Evolutionary conservation across 2,888 invertebrate genomes (phyloP), one percentile per base, ranked within the genome.

Genomic region (Clostera curtula): DNA sequence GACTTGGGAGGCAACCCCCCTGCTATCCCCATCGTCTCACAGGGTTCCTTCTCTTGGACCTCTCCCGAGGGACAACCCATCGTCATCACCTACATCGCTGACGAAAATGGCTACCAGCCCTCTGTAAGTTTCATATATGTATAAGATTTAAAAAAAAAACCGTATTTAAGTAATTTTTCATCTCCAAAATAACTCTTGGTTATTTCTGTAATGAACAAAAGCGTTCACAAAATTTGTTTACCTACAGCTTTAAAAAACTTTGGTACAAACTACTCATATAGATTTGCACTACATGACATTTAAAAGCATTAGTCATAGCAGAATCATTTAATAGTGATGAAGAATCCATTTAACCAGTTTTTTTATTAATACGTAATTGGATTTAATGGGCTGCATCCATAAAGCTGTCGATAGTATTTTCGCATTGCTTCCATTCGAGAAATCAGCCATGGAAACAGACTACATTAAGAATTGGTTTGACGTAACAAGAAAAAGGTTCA

Each of bases 91-190:
- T 91, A 90, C 67, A 55, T 85, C 31, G 90, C 91, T 42, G 89
- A 91, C 46, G 90, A 90, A 60, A 87, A 89, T 42, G 91, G 91
- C 32, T 91, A 88, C 84, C 87, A 87, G 38, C 86, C 90, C 13
- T 67, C 80, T 63, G 90, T 75, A 57, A 55, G 51, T 51, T 8
- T n/a, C 4, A 28, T 13, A 7, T 17, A 18, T 12, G 1, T 15
- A 19, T 10, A 4, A 15, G 13, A 8, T 8, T 9, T 4, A 5
- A 7, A 9, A 8, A 2, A 21, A 12, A 3, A 17, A 17, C 2
- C 3, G 11, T 15, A 3, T 16, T 12, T 19, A 3, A 12, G 1
- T 5, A n/a, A 7, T 2, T 5, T n/a, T n/a, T n/a, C n/a, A n/a
- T n/a, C n/a, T n/a, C n/a, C n/a, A n/a, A n/a, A n/a, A n/a, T n/a